Base-by-base conservation (phyloP, 2,888 invertebrate genomes). In the Trichopria drosophilae region DNA sequence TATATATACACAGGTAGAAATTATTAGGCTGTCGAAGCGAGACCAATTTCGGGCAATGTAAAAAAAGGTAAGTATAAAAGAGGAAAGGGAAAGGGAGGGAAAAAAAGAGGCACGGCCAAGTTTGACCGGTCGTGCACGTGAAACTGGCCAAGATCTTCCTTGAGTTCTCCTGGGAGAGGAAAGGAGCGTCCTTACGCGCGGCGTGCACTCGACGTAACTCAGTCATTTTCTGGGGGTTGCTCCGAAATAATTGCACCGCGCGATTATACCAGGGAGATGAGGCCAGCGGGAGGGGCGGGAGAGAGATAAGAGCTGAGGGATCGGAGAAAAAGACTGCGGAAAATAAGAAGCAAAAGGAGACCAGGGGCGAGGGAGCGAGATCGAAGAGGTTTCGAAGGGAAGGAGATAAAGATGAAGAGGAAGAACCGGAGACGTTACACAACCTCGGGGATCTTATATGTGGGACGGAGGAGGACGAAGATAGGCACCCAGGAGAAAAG, bases 191-290 rank as follows among this genome's bases (percentile, higher is more conserved):
- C 36, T 16, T 35, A 12, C 4, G 10, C 16, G 6, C 35, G n/a
- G 35, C 28, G 18, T 19, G 19, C 12, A 18, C 29, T 13, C 51
- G 40, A 51, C 53, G 52, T 56, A 57, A 57, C 53, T 58, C 54
- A 48, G 48, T 62, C 55, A 54, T 62, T 61, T 60, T 58, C 48
- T 49, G 50, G 49, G 50, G 55, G 58, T 61, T 58, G 54, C 50
- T 54, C 56, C 42, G 55, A 60, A 60, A 61, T 63, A 63, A 63
- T 60, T 57, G 61, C 56, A 53, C 53, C 37, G 51, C 41, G 48
- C 52, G 52, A 45, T 55, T 51, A 52, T 36, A 37, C n/a, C n/a
- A n/a, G n/a, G n/a, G n/a, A n/a, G n/a, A n/a, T n/a, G n/a, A n/a
- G n/a, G n/a, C n/a, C n/a, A n/a, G n/a, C n/a, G n/a, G n/a, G n/a